Conservation (phyloP, 2,113 vertebrate species). For the Callorhinus ursinus region DNA sequence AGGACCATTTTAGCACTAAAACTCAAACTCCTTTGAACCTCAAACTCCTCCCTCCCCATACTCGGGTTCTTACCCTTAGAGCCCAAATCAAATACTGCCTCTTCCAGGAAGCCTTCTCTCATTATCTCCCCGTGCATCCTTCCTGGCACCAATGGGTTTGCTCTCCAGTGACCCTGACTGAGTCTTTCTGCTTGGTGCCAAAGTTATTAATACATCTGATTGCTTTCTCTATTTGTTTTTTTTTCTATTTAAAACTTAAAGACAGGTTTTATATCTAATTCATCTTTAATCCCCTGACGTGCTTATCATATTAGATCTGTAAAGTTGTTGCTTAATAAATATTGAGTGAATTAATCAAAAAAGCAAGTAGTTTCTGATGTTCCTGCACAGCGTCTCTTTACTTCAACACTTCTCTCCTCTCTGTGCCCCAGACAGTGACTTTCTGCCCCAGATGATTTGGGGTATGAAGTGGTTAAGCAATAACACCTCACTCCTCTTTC, state of each 20-base stretch:
- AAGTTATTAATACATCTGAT: neutral
- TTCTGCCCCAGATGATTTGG: neutral
- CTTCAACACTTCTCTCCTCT: neutral
- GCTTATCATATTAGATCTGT: neutral
- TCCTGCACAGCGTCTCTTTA: neutral
- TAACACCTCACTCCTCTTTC: neutral
- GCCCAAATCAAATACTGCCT: neutral
- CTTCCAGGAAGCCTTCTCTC: neutral
- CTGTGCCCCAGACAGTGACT: neutral
- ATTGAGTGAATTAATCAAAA: neutral
- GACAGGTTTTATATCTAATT: neutral
- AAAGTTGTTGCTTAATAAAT: conserved; percentile 36
- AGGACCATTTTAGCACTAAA: neutral
- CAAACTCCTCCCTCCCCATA: neutral
- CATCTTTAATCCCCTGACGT: conserved; percentile 2
- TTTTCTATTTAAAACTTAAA: neutral
- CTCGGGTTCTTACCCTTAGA: neutral
- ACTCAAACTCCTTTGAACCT: neutral
- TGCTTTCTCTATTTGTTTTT: neutral
- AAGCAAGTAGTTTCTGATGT: neutral
- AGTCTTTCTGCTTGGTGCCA: neutral
- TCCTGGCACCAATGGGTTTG: neutral
- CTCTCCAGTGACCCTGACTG: neutral
- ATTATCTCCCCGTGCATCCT: neutral
- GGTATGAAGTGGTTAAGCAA: neutral